Evolutionary conservation across 2,888 invertebrate species (phyloP).

Genomic region (Andricus quercusramuli): DNA sequence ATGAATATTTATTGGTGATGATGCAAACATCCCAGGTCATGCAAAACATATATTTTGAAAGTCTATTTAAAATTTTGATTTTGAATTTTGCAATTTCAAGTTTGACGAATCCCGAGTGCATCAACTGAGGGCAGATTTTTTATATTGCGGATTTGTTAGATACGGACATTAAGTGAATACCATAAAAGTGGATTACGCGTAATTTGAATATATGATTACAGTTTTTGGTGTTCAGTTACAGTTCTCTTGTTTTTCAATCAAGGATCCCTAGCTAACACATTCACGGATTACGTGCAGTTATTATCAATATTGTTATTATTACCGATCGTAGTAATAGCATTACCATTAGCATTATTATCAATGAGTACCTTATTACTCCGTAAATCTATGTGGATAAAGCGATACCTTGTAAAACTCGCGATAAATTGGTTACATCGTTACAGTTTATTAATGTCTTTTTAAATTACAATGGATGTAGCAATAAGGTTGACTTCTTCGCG

Average conservation of each 20-base stretch:
- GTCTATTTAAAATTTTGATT: background rate
- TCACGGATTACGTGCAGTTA: slow-evolving; percentile 58
- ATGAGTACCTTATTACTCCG: slow-evolving; percentile 33
- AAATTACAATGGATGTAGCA: slow-evolving; percentile 8
- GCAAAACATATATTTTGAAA: no score
- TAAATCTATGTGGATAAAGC: slow-evolving; percentile 33
- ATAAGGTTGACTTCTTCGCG: slow-evolving; percentile 7
- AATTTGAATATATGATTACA: slow-evolving; percentile 68
- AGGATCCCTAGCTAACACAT: slow-evolving; percentile 59
- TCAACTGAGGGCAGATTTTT: slow-evolving; percentile 2
- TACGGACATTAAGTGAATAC: slow-evolving; percentile 48
- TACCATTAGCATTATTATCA: slow-evolving; percentile 33
- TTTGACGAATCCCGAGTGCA: background rate
- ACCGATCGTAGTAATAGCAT: slow-evolving; percentile 14
- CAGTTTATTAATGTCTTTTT: slow-evolving; percentile 15
- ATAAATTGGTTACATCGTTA: slow-evolving; percentile 37
- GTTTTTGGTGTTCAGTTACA: slow-evolving; percentile 77
- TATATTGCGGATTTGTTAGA: slow-evolving; percentile 11
- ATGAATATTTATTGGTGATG: background rate
- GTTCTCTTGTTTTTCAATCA: slow-evolving; percentile 65
- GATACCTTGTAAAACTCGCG: slow-evolving; percentile 23
- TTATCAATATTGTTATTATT: slow-evolving; percentile 37
- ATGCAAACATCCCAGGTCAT: no score
- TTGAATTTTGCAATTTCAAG: background rate
- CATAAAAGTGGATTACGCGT: slow-evolving; percentile 51